Evolutionary conservation across 2,797 vertebrate genomes (phyloP), one percentile per base, ranked within the genome.

Genomic region (Buphagus erythrorhynchus): DNA sequence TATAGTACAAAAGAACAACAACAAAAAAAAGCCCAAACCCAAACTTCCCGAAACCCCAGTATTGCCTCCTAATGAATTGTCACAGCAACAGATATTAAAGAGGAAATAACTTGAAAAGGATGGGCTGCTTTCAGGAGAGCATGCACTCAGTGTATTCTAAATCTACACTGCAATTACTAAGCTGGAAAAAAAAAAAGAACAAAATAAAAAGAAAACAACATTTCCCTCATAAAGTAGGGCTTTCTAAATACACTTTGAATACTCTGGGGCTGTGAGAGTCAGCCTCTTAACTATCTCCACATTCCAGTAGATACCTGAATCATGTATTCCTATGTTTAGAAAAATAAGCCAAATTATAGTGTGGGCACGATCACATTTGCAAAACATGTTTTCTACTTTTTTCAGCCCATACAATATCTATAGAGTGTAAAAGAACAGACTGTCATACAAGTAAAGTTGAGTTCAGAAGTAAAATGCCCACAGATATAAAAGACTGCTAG

Each of bases 211-310:
- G 26, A 48, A 25, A 15, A 5, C 5, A 12, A 0, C 6, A 35
- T 31, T 19, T 59, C 3, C 3, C 16, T 16, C 13, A 8, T 29
- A 35, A 58, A 74, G 6, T 0, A 40, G 8, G 8, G 9, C 5
- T 73, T 86, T 68, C 22, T 8, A 86, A 58, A 45, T 4, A 66
- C 2, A 36, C 20, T 75, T 93, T 29, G 49, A 81, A 62, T 46
- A 58, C 3, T 28, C 22, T 22, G 13, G 9, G 13, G 5, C 49
- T 69, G 10, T 19, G 35, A 3, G 2, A 54, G 28, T 28, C 1
- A 1, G 24, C 11, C 25, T 82, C 17, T 69, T 74, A 9, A 18
- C 26, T 43, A 38, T 19, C 28, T 35, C 11, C 35, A 45, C 21
- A 46, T 69, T 58, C 24, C 40, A 77, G 15, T 3, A 31, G 24